Evolutionary conservation across 2,888 invertebrate species (phyloP).

Genomic region (Mesorhabditis belari): DNA sequence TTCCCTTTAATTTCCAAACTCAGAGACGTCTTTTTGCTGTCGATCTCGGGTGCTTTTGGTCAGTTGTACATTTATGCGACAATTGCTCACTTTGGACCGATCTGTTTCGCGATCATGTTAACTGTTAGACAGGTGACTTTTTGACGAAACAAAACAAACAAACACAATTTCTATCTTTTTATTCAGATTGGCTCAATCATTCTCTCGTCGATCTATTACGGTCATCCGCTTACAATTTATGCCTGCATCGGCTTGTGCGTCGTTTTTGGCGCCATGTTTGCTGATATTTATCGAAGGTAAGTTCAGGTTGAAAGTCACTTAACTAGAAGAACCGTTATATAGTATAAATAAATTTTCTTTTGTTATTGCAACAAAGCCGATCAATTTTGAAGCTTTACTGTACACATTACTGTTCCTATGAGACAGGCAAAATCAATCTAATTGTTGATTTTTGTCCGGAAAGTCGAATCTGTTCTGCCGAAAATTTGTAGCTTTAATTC

Average conservation of each 20-base stretch:
- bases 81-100: constrained; percentile 85
- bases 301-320: background rate
- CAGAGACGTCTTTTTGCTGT: constrained; percentile 36
- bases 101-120: constrained; percentile 96
- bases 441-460: too few species aligned
- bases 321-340: too few species aligned
- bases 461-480: too few species aligned
- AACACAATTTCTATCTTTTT: background rate
- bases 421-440: too few species aligned
- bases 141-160: background rate
- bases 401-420: background rate
- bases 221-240: constrained; percentile 72
- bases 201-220: constrained; percentile 84
- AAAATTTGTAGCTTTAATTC: too few species aligned
- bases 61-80: constrained; percentile 95
- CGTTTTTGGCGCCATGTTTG: constrained; percentile 75
- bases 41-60: constrained; percentile 30
- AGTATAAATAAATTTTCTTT: too few species aligned
- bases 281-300: constrained; percentile 25
- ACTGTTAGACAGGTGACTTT: constrained; percentile 68
- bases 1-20: too few species aligned
- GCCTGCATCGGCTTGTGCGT: constrained; percentile 74
- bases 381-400: background rate
- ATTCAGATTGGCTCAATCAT: constrained; percentile 63
- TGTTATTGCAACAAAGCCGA: background rate